A percentile compares a stretch with the other conserved stretches of the same genome.
phyloP scores from a whole-genome alignment of 2,888 invertebrate species.

The Alitta virens region DNA sequence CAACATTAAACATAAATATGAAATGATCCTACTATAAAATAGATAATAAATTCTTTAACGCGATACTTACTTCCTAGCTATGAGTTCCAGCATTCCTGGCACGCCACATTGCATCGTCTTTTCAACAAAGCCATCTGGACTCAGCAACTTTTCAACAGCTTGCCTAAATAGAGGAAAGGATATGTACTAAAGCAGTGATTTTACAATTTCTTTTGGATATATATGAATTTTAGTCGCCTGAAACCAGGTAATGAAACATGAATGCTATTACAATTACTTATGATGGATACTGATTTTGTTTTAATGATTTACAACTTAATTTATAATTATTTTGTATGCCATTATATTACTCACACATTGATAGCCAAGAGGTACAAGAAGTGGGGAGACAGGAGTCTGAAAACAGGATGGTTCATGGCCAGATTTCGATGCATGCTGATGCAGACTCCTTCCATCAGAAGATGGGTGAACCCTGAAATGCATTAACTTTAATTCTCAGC shows the following conservation, averaged over 20 bases:
- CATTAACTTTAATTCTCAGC: too few species aligned
- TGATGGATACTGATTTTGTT: too few species aligned
- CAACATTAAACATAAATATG: too few species aligned
- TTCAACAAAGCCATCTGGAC: constrained; percentile 59
- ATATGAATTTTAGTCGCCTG: too few species aligned
- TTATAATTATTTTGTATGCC: too few species aligned
- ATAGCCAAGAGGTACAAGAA: constrained; percentile 59
- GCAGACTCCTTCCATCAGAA: constrained; percentile 59
- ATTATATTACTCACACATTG: constrained; percentile 56
- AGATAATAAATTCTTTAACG: not conserved
- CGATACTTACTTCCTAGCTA: constrained; percentile 52
- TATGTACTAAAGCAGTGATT: too few species aligned
- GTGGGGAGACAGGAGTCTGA: constrained; percentile 59
- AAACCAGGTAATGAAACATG: too few species aligned
- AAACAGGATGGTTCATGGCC: constrained; percentile 59
- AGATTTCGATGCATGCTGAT: constrained; percentile 57
- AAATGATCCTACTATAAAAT: too few species aligned
- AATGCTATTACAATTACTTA: too few species aligned
- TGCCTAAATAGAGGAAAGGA: too few species aligned
- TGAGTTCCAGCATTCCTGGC: constrained; percentile 57
- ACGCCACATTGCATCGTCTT: constrained; percentile 58
- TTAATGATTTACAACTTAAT: too few species aligned
- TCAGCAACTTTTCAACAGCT: constrained; percentile 56
- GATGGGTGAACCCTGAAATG: constrained; percentile 54
- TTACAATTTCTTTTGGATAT: too few species aligned